Conservation (phyloP, 2,113 vertebrate species). For the Saguinus imperator region DNA sequence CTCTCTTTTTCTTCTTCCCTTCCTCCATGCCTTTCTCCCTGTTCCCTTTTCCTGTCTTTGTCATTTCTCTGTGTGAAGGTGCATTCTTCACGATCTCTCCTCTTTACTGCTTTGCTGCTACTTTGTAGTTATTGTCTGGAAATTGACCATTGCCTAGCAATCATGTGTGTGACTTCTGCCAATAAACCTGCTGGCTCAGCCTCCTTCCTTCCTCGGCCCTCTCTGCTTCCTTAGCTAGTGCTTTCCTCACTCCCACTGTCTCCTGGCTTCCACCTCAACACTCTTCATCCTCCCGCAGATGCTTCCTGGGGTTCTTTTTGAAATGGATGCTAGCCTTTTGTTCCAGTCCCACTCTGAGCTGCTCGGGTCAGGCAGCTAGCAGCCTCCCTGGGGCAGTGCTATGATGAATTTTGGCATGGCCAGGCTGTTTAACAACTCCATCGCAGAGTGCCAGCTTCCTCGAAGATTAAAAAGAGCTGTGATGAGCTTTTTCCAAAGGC, state of each 20-base stretch:
- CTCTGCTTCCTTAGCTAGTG: slow-evolving; percentile 18
- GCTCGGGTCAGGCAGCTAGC: slow-evolving; percentile 68
- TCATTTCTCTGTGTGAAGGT: neutral
- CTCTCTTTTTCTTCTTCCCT: no score
- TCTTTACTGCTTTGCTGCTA: neutral
- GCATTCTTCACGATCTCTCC: neutral
- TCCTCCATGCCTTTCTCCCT: neutral
- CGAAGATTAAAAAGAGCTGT: slow-evolving; percentile 62
- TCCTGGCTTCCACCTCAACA: slow-evolving; percentile 60
- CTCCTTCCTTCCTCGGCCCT: neutral
- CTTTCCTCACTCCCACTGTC: slow-evolving; percentile 54
- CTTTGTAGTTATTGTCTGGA: slow-evolving; percentile 32
- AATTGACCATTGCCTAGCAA: slow-evolving; percentile 59
- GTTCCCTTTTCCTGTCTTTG: neutral
- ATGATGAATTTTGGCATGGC: slow-evolving; percentile 78
- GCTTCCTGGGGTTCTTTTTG: slow-evolving; percentile 75
- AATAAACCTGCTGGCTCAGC: slow-evolving; percentile 21
- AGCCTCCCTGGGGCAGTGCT: slow-evolving; percentile 77
- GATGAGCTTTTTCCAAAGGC: slow-evolving; percentile 72
- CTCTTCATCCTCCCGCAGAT: slow-evolving; percentile 61
- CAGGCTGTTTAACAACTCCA: slow-evolving; percentile 74
- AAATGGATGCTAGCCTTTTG: slow-evolving; percentile 78
- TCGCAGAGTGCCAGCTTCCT: slow-evolving; percentile 63
- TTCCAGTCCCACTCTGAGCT: slow-evolving; percentile 62
- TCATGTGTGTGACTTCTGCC: neutral